A percentile compares a stretch with the other conserved stretches of the same genome.
These are phyloP conservation scores for Chiroxiphia lanceolata DNA, from an alignment of 2,797 vertebrate genomes.

Conservation along the genomic window DNA sequence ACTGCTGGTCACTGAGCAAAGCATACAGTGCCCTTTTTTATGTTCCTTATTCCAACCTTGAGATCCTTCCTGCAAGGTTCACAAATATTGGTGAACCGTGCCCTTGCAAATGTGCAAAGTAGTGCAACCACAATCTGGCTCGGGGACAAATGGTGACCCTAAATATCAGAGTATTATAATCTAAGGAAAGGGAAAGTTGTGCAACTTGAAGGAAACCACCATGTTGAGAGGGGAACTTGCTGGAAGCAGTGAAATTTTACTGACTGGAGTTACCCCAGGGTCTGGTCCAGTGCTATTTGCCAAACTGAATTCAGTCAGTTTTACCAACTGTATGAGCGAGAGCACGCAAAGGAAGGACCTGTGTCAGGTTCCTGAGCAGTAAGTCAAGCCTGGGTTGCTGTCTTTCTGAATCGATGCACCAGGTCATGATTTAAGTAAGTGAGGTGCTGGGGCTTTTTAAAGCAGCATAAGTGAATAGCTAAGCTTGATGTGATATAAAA, in stretches of 20 bases:
- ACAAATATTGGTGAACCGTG: neutral
- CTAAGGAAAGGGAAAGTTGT: neutral
- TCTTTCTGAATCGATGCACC: neutral
- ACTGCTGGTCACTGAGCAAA: neutral
- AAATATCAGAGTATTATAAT: neutral
- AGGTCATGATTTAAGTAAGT: neutral
- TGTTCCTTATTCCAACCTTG: neutral
- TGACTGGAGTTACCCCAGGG: neutral
- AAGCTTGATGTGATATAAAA: slow-evolving; percentile 37
- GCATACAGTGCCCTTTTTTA: neutral
- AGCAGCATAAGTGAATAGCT: slow-evolving; percentile 2
- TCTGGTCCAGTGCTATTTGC: neutral
- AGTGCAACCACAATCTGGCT: neutral
- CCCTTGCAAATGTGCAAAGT: neutral
- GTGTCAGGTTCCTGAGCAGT: neutral
- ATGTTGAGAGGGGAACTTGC: neutral
- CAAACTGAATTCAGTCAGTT: neutral
- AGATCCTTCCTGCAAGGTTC: neutral
- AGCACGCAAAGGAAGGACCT: neutral
- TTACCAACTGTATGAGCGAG: neutral
- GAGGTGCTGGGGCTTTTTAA: neutral
- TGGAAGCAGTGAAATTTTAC: neutral
- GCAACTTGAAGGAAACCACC: neutral
- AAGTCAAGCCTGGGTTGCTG: neutral
- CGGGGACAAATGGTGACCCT: neutral